Conservation (phyloP, 2,888 invertebrate species). For the Tipula confusa region DNA sequence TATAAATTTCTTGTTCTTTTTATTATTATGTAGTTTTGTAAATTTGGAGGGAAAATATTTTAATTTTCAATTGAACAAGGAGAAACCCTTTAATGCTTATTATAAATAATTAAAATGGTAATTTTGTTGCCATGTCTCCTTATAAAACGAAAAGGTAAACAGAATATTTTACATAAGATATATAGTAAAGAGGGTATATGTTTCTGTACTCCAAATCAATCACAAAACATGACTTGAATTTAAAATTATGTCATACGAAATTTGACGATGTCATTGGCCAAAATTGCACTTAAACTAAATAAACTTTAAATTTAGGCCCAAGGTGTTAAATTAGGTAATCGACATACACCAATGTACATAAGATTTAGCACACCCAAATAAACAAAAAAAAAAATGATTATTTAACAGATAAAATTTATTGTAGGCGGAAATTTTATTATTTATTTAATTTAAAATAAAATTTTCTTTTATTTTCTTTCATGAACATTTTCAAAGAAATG, state of each 20-base stretch:
- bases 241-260: not conserved
- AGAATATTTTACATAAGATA: not conserved
- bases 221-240: constrained; percentile 3
- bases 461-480: not conserved
- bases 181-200: constrained; percentile 3
- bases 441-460: constrained; percentile 15
- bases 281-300: not conserved
- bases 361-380: not conserved
- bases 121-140: not conserved
- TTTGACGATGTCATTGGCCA: not conserved
- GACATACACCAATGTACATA: not conserved
- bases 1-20: not conserved
- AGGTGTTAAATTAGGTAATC: not conserved
- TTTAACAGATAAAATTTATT: not conserved
- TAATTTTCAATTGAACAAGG: not conserved
- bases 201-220: not conserved
- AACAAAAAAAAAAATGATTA: not conserved
- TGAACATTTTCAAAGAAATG: not conserved
- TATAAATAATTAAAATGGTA: not conserved
- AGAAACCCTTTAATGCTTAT: not conserved
- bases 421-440: constrained; percentile 12
- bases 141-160: not conserved
- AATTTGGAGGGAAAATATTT: constrained; percentile 7
- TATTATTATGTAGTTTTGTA: not conserved
- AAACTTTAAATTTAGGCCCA: not conserved